Percentiles rank a stretch among this genome's conserved stretches.
These are phyloP conservation scores for Ptychochromis oligacanthus DNA, from an alignment of 2,113 vertebrate species.

Conservation along the genomic window DNA sequence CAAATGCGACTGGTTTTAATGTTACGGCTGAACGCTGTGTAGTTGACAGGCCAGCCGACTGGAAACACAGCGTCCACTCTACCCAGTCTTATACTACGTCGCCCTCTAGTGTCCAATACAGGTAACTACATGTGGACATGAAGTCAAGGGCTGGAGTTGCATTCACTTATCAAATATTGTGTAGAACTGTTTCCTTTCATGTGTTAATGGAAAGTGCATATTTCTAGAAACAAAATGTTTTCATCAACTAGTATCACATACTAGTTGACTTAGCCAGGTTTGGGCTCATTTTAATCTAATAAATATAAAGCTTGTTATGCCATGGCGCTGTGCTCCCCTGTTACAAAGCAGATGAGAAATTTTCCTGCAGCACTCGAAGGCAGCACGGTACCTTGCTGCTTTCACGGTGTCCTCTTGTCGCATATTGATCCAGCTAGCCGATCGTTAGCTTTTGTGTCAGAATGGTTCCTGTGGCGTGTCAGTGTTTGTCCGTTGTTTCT, in stretches of 20 bases:
- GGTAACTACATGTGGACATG: not conserved
- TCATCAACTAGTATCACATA: not conserved
- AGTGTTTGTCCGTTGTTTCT: slow-evolving; percentile 70
- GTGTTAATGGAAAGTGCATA: not conserved
- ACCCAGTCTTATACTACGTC: not conserved
- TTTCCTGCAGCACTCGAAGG: slow-evolving; percentile 12
- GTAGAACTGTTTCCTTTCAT: not conserved
- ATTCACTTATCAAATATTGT: slow-evolving; percentile 7
- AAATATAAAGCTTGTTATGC: not conserved
- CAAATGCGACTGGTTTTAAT: not conserved
- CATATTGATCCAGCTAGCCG: slow-evolving; percentile 56
- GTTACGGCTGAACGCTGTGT: not conserved
- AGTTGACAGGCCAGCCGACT: not conserved
- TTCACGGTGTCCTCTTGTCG: slow-evolving; percentile 44
- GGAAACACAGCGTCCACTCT: too few relatives aligned
- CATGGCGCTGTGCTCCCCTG: not conserved
- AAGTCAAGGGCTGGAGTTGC: not conserved
- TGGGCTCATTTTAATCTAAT: not conserved
- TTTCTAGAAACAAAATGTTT: not conserved
- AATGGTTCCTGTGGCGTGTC: slow-evolving; percentile 70
- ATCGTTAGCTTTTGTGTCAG: slow-evolving; percentile 67
- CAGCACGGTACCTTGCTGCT: slow-evolving; percentile 28
- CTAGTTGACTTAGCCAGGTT: not conserved
- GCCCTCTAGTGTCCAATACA: slow-evolving; percentile 16
- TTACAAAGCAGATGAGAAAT: fast-evolving